Conservation (phyloP, 2,113 vertebrate genomes). For the Amblyopsis rosae region DNA sequence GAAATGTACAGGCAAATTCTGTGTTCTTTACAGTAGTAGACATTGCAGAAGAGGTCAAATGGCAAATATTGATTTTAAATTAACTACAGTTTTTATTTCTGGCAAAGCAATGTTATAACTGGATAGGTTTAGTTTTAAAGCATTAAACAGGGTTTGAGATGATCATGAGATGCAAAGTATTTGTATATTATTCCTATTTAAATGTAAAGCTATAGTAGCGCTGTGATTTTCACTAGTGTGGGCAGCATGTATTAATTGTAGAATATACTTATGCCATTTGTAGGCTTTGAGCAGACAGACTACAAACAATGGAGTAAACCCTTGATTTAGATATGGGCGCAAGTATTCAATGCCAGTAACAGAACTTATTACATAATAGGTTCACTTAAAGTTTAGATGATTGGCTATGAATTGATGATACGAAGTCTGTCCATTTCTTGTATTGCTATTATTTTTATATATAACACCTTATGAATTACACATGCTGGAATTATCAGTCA, state of each 20-base stretch:
- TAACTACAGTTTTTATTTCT: conserved; percentile 45
- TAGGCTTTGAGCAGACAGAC: conserved; percentile 41
- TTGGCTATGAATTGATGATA: conserved; percentile 16
- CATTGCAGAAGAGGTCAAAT: conserved; percentile 47
- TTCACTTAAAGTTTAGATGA: not conserved
- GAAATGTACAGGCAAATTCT: conserved; percentile 18
- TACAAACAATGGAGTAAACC: conserved; percentile 18
- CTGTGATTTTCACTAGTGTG: conserved; percentile 43
- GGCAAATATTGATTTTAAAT: conserved; percentile 71
- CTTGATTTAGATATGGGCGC: not conserved
- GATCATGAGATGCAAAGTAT: conserved; percentile 61
- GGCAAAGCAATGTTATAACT: conserved; percentile 21
- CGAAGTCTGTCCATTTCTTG: conserved; percentile 20
- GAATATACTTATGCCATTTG: conserved; percentile 25
- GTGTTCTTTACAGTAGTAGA: conserved; percentile 23
- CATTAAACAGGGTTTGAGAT: conserved; percentile 70
- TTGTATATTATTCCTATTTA: conserved; percentile 72
- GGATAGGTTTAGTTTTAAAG: conserved; percentile 39
- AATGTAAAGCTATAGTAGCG: conserved; percentile 50
- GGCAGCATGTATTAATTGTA: conserved; percentile 55
- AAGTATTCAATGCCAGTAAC: conserved; percentile 9
- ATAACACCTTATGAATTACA: conserved; percentile 13
- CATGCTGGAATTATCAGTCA: conserved; percentile 53
- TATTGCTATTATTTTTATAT: conserved; percentile 2
- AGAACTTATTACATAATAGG: not conserved